Evolutionary conservation across 2,113 vertebrate genomes (phyloP).

Genomic region (Columba janthina): DNA sequence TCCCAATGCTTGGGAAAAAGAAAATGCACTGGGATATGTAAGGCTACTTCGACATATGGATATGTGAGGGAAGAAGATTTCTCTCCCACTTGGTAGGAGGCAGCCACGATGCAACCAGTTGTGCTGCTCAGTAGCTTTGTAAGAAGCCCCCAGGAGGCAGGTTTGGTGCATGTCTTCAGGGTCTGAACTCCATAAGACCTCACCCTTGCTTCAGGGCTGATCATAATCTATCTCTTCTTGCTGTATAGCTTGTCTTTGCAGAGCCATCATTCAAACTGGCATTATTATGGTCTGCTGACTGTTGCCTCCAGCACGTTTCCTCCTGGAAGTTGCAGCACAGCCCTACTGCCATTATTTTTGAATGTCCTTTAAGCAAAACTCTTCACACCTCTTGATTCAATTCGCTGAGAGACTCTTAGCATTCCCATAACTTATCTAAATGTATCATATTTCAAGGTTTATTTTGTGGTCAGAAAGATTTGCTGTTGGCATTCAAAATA

Average conservation of each 20-base stretch:
- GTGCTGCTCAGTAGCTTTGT: neutral
- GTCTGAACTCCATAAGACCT: neutral
- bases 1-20: neutral
- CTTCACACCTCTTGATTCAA: conserved; percentile 39
- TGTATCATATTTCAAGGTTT: conserved; percentile 37
- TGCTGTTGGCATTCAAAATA: conserved; percentile 16
- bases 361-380: conserved; percentile 1
- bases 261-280: neutral
- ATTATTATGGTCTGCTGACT: neutral
- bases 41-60: neutral
- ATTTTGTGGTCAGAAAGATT: conserved; percentile 32
- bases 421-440: conserved; percentile 34
- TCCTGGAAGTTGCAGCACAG: neutral
- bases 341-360: neutral
- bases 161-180: neutral
- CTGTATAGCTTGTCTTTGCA: neutral
- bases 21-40: accelerated
- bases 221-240: neutral
- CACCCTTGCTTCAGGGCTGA: neutral
- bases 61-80: neutral
- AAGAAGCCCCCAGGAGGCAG: neutral
- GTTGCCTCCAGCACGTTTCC: conserved; percentile 9
- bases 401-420: neutral
- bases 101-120: neutral
- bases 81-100: neutral